Evolutionary conservation across 2,888 invertebrate species (phyloP), one percentile per base, ranked within the genome.

Genomic region (Aplocera efformata): DNA sequence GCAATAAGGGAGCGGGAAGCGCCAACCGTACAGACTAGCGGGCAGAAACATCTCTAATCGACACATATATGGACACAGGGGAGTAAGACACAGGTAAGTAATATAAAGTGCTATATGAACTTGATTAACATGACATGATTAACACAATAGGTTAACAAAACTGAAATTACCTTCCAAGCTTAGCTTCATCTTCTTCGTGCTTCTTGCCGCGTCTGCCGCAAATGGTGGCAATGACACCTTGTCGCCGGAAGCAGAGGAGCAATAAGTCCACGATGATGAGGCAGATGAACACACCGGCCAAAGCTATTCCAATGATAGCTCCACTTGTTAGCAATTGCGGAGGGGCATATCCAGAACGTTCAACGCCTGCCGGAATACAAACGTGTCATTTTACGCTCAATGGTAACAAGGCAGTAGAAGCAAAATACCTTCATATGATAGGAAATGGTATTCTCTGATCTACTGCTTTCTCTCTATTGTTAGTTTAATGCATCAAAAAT

Each of bases 1-100:
- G 94, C 95, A 95, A 95, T 96, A 95, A 92, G 95, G 95, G 93
- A 96, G 94, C 91, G 96, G 95, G 92, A 95, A 96, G 92, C 95
- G 95, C 95, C 95, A 95, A 94, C 95, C 95, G 93, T 95, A 95
- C 93, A 96, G 94, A 94, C 95, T 96, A 93, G 81, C 83, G 86
- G 84, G 81, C 81, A 86, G 85, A 88, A 88, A 88, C 84, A 88
- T 88, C 86, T 88, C 86, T 85, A 84, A 88, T 85, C 86, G 86
- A 86, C 84, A 86, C 83, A 67, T 58, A 64, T 48, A 59, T 48
- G 42, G 42, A 57, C 13, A 48, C 44, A 54, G 33, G 47, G 50
- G 49, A 50, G 38, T 34, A 56, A 53, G 56, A 58, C 54, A 58
- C 58, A 57, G 53, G 47, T 53, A 40, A 54, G 43, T 49, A 50